Evolutionary conservation across 2,888 invertebrate genomes (phyloP), one percentile per base, ranked within the genome.

Genomic region (Peribatodes rhomboidaria): DNA sequence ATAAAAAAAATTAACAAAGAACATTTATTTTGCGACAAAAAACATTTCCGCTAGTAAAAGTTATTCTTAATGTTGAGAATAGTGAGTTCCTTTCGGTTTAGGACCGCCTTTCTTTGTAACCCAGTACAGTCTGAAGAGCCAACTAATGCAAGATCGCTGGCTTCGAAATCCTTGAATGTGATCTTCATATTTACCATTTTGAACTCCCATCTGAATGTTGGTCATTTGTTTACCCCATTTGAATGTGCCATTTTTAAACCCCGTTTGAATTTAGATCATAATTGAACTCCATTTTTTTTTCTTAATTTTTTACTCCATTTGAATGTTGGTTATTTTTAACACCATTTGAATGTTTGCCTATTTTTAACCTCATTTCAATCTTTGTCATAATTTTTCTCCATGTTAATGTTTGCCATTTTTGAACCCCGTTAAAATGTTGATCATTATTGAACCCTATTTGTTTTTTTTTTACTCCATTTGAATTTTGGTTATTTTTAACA

Each of bases 351-450:
- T 27, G 27, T 27, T 50, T 50, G 49, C 31, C 57, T 31, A 41
- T 31, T 65, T 55, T 27, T 2, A 35, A 16, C 37, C 33, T 58
- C 54, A 54, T 52, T 42, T 66, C 50, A 61, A 47, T 58, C 47
- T 62, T 16, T 54, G 8, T 27, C 13, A 42, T 42, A 42, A 42
- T 16, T 13, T 50, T 31, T 11, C n/a, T 16, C 13, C n/a, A 46
- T 27, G 11, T 27, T 11, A 46, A 49, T 55, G 61, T 61, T 50
- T 50, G 49, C 31, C 57, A 39, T 47, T 31, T 65, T 55, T 27
- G 27, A 35, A 16, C 37, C 33, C 61, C 54, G 49, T 52, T 42
- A 61, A 50, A 61, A 47, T 58, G 53, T 62, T 16, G 41, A 6
- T 27, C 13, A 42, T 42, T 55, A 42, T 16, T 13, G 8, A 2